phyloP scores from a whole-genome alignment of 2,888 invertebrate species.

The Brenthis daphne region DNA sequence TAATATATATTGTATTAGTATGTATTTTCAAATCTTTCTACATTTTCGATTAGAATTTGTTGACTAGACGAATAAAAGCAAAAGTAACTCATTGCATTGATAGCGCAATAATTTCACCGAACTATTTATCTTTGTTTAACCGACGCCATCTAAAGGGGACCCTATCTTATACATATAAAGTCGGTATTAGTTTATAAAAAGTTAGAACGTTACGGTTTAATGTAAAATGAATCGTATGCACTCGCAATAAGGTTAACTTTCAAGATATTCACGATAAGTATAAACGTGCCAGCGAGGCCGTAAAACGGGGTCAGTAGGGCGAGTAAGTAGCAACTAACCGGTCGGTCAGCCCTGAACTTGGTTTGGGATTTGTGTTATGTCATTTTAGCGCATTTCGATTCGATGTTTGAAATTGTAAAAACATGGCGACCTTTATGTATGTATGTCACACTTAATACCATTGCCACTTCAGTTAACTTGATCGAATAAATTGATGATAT shows the following conservation, averaged over 20 bases:
- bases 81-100: constrained; percentile 29
- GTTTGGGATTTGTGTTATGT: constrained; percentile 45
- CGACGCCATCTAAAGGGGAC: neutral
- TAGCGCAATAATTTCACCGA: constrained; percentile 35
- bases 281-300: constrained; percentile 43
- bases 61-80: constrained; percentile 25
- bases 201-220: neutral
- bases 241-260: neutral
- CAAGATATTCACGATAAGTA: constrained; percentile 8
- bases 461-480: too few species aligned
- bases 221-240: neutral
- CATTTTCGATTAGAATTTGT: constrained; percentile 6
- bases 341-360: constrained; percentile 74
- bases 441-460: neutral
- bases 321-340: constrained; percentile 46
- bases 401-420: constrained; percentile 3
- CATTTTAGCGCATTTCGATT: constrained; percentile 27
- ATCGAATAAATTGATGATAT: too few species aligned
- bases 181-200: constrained; percentile 8
- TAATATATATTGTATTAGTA: too few species aligned
- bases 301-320: constrained; percentile 37
- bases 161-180: constrained; percentile 18
- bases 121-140: constrained; percentile 27
- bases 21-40: neutral
- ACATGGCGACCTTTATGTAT: constrained; percentile 1